Evolutionary conservation across 2,888 invertebrate species (phyloP), one percentile per base, ranked within the genome.

Genomic region (Anoplius nigerrimus): DNA sequence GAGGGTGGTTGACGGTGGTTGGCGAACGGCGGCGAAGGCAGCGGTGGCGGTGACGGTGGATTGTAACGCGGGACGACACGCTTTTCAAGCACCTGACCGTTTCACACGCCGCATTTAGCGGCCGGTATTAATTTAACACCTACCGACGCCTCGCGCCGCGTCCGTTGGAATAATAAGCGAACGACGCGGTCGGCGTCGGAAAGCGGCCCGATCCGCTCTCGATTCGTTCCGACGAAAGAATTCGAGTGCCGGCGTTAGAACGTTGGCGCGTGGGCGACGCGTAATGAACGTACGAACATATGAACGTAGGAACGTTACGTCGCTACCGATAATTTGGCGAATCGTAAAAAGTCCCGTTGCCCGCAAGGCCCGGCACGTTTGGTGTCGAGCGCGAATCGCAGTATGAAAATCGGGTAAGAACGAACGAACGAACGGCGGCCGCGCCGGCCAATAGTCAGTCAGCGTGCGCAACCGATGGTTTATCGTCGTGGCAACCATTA

Each of bases 71-170:
- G 71, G 65, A 74, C 73, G 75, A 75, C 74, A 72, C 76, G 79
- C 62, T 77, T 71, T 63, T 65, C 75, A 74, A 67, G 71, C 87
- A 88, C 84, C 87, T 86, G 87, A 86, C 82, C 80, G 73, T 76
- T 85, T 87, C 86, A 81, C 87, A 87, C 84, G 83, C 74, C 76
- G 78, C 81, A 73, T 86, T 86, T 82, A 84, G 77, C 79, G 72
- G 75, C 74, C 66, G 78, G 72, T 78, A 82, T 83, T 82, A 84
- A 83, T 82, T 83, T 76, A 75, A 75, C 74, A 72, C 71, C 74
- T 67, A 72, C 66, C 74, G 72, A 70, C 71, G 51, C 72, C 52
- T 51, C 55, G 54, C 66, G 72, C 65, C 67, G 57, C 52, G 43
- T 48, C 72, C 69, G 66, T 73, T 80, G 46, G 81, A 80, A 80